Percentiles rank a stretch among this genome's conserved stretches.
Conservation (phyloP, 2,888 invertebrate genomes). For the Ischnus inquisitorius region DNA sequence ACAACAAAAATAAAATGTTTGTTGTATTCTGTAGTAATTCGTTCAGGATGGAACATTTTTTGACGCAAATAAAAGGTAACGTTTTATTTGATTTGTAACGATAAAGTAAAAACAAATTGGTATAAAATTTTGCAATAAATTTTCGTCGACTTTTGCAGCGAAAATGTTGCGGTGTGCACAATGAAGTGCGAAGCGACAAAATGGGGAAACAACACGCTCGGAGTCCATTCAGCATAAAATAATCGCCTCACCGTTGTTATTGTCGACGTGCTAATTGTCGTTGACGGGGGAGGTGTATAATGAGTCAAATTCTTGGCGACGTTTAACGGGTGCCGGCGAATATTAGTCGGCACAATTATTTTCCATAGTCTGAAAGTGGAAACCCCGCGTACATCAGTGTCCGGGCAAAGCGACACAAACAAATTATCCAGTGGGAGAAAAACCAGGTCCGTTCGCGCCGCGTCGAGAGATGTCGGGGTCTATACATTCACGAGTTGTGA, state of each 20-base stretch:
- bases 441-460: conserved; percentile 46
- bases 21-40: no score
- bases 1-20: no score
- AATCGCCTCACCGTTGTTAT: not conserved
- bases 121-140: not conserved
- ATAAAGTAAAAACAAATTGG: no score
- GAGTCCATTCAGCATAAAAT: conserved; percentile 30
- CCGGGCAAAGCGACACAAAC: conserved; percentile 39
- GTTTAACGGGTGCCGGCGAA: conserved; percentile 21
- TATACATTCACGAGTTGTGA: conserved; percentile 25
- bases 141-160: not conserved
- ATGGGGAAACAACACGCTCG: not conserved
- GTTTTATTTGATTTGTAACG: no score
- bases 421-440: conserved; percentile 69
- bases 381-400: conserved; percentile 25
- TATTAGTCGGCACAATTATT: conserved; percentile 64
- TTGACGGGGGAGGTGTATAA: not conserved
- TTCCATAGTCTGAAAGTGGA: conserved; percentile 23
- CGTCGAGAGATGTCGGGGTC: conserved; percentile 55
- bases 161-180: not conserved
- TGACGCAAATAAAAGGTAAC: no score
- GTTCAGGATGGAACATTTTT: no score
- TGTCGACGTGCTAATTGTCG: not conserved
- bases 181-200: not conserved
- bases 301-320: conserved; percentile 8